Evolutionary conservation across 2,888 invertebrate species (phyloP).

Genomic region (Strigamia maritima): DNA sequence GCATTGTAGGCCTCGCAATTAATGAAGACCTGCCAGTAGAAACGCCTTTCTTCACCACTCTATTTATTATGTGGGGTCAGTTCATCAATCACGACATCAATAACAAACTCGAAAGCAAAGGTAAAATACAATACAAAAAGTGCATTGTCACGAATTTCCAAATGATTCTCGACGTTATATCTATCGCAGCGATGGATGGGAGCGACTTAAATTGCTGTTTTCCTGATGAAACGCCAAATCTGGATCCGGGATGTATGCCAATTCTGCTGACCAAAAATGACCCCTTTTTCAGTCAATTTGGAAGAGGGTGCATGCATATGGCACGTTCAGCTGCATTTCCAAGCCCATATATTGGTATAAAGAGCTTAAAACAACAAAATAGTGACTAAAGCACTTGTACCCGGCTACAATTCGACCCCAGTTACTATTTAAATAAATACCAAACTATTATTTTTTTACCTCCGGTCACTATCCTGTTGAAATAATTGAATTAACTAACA

Average conservation of each 20-base stretch:
- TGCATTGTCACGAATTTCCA: background rate
- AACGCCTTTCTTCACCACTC: conserved; percentile 9
- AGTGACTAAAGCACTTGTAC: too few relatives aligned
- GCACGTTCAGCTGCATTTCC: conserved; percentile 35
- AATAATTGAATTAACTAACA: too few relatives aligned
- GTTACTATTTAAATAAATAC: too few relatives aligned
- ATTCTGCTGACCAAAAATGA: conserved; percentile 5
- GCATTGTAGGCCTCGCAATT: background rate
- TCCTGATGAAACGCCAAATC: conserved; percentile 29
- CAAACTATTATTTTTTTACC: background rate
- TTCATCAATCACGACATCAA: conserved; percentile 38
- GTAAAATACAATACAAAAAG: background rate
- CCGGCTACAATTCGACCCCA: too few relatives aligned
- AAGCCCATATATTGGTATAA: conserved; percentile 7
- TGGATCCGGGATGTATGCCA: conserved; percentile 36
- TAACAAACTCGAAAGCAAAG: conserved; percentile 22
- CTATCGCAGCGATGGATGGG: background rate
- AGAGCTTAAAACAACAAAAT: background rate
- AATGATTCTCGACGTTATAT: background rate
- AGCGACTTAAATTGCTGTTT: conserved; percentile 10
- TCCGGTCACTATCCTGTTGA: too few relatives aligned
- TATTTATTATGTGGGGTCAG: conserved; percentile 37
- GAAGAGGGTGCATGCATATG: background rate
- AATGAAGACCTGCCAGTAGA: conserved; percentile 16
- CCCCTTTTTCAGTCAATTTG: conserved; percentile 35